Evolutionary conservation across 1,140 invertebrate genomes (phyloP).

Genomic region (Tetranychus urticae): DNA sequence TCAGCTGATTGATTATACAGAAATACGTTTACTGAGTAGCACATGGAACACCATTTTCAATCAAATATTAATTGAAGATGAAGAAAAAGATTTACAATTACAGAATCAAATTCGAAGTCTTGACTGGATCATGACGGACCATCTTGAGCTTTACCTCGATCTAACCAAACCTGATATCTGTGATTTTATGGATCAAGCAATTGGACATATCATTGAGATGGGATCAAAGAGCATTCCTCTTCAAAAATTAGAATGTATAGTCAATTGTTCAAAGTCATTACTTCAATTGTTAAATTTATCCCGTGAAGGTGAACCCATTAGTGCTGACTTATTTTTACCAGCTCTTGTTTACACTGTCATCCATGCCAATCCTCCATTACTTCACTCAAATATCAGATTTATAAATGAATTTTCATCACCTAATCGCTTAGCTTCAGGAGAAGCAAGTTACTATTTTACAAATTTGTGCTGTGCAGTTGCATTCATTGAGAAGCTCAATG

Average conservation of each 20-base stretch:
- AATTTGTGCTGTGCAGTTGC: constrained; percentile 93
- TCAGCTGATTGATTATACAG: constrained; percentile 60
- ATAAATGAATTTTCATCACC: constrained; percentile 62
- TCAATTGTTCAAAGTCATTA: constrained; percentile 71
- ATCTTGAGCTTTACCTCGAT: constrained; percentile 72
- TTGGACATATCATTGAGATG: constrained; percentile 36
- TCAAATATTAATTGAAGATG: constrained; percentile 56
- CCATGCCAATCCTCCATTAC: constrained; percentile 85
- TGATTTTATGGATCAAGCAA: constrained; percentile 67
- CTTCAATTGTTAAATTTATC: constrained; percentile 56
- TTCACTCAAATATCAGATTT: constrained; percentile 95
- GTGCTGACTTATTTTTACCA: constrained; percentile 88
- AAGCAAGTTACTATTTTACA: constrained; percentile 95
- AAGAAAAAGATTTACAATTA: constrained; percentile 73
- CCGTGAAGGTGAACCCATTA: constrained; percentile 13
- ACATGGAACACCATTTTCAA: constrained; percentile 64
- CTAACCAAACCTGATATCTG: constrained; percentile 53
- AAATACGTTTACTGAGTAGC: constrained; percentile 65
- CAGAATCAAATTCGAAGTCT: constrained; percentile 73
- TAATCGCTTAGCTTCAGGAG: constrained; percentile 71
- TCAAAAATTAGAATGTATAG: constrained; percentile 71
- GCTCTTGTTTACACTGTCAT: constrained; percentile 87
- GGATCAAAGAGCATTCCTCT: constrained; percentile 73
- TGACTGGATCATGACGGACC: constrained; percentile 80
- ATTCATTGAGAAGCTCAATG: constrained; percentile 87